phyloP scores from a whole-genome alignment of 2,113 vertebrate genomes.

The Gallinago paraguaiae region DNA sequence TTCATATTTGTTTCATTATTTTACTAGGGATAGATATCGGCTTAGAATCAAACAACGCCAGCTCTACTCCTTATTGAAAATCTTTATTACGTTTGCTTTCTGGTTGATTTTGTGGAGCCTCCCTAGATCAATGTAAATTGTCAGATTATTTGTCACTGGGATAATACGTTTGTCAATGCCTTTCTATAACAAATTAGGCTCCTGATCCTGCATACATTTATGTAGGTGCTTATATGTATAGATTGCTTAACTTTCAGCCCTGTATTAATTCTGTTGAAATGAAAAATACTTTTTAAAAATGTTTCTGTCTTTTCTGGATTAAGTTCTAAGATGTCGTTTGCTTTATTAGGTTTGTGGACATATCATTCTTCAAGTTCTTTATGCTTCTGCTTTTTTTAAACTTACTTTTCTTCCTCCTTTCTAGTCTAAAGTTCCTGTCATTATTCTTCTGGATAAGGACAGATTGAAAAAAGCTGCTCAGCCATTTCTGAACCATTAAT shows the following conservation, averaged over 20 bases:
- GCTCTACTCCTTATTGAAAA: constrained; percentile 31
- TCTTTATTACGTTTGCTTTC: constrained; percentile 35
- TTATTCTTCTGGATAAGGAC: not conserved
- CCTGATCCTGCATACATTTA: constrained; percentile 48
- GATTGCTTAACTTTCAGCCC: not conserved
- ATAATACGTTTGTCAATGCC: constrained; percentile 51
- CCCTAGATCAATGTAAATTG: constrained; percentile 17
- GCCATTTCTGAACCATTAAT: constrained; percentile 46
- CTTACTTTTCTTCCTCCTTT: not conserved
- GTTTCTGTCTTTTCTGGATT: constrained; percentile 1
- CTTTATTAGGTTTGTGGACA: constrained; percentile 5
- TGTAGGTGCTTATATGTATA: constrained; percentile 15
- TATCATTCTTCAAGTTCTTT: not conserved
- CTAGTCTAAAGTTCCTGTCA: not conserved
- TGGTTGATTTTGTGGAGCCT: constrained; percentile 11
- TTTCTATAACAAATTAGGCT: constrained; percentile 32
- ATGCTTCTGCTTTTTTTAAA: not conserved
- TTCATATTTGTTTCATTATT: constrained; percentile 28
- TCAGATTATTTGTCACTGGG: constrained; percentile 40
- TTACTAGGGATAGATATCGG: not conserved
- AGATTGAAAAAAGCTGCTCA: constrained; percentile 32
- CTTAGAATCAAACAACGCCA: constrained; percentile 25
- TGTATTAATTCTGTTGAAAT: not conserved
- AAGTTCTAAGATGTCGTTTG: not conserved
- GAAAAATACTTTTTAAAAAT: not conserved